These are phyloP conservation scores for Lithosia quadra DNA, from an alignment of 2,888 invertebrate species.

Conservation along the genomic window DNA sequence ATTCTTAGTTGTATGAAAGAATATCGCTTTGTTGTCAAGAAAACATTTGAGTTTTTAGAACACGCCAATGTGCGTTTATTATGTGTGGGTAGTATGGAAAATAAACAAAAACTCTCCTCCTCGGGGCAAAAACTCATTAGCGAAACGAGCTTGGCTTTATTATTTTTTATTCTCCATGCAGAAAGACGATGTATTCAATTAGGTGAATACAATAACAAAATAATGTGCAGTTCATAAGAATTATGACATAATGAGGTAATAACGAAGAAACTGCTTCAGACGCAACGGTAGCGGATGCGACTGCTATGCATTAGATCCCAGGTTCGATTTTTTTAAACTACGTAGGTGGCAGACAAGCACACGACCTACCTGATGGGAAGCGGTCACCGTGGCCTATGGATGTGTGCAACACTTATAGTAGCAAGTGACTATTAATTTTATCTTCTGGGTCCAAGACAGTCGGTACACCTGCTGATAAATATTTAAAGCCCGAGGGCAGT, in stretches of 20 bases:
- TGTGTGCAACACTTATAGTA: too few relatives aligned
- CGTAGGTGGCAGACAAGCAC: too few relatives aligned
- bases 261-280: not conserved
- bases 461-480: too few relatives aligned
- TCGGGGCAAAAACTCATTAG: constrained; percentile 18
- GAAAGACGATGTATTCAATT: constrained; percentile 16
- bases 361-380: too few relatives aligned
- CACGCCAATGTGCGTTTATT: not conserved
- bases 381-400: too few relatives aligned
- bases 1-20: constrained; percentile 2
- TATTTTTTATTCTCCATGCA: constrained; percentile 12
- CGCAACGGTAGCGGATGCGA: not conserved
- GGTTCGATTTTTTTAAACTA: too few relatives aligned
- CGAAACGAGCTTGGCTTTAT: constrained; percentile 17
- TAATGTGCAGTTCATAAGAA: not conserved
- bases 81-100: constrained; percentile 7
- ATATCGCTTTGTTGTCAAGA: constrained; percentile 4
- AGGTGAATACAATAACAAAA: constrained; percentile 6
- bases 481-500: too few relatives aligned
- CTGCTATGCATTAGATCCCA: not conserved
- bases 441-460: too few relatives aligned
- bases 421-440: too few relatives aligned
- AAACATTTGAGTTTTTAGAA: constrained; percentile 7
- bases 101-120: constrained; percentile 5
- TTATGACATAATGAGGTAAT: constrained; percentile 3